Conservation (phyloP, 2,888 invertebrate genomes). For the Caenorhabditis uteleia region DNA sequence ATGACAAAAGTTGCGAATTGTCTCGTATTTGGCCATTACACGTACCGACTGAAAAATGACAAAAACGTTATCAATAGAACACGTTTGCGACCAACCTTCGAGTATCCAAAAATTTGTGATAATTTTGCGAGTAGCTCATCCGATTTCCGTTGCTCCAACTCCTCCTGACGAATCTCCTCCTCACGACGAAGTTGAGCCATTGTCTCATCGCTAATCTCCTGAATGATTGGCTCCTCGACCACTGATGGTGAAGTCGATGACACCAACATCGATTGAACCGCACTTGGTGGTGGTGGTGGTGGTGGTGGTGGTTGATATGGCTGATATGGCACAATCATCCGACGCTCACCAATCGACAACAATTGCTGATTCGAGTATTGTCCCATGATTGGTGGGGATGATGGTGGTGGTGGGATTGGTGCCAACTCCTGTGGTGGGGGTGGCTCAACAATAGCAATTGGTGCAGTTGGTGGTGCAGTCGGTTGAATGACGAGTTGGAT, state of each 20-base stretch:
- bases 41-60: slow-evolving; percentile 34
- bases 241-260: not conserved
- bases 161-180: slow-evolving; percentile 2
- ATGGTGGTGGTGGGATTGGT: not conserved
- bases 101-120: slow-evolving; percentile 42
- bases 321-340: not conserved
- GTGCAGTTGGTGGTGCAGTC: not conserved
- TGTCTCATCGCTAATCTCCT: too few relatives aligned
- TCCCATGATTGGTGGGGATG: not conserved
- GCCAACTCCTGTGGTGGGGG: not conserved
- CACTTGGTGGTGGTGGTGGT: not conserved
- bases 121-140: slow-evolving; percentile 33
- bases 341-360: not conserved
- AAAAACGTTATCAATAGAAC: not conserved
- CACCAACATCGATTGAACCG: not conserved
- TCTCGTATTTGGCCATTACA: slow-evolving; percentile 30
- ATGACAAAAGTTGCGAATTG: slow-evolving; percentile 12
- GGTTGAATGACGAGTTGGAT: slow-evolving; percentile 26
- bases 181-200: slow-evolving; percentile 9
- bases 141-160: slow-evolving; percentile 12
- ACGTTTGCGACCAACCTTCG: slow-evolving; percentile 7
- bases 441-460: not conserved
- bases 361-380: not conserved
- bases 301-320: not conserved
- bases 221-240: not conserved